Percentiles rank a stretch among this genome's conserved stretches.
Conservation (phyloP, 2,113 vertebrate species). For the Strix uralensis region DNA sequence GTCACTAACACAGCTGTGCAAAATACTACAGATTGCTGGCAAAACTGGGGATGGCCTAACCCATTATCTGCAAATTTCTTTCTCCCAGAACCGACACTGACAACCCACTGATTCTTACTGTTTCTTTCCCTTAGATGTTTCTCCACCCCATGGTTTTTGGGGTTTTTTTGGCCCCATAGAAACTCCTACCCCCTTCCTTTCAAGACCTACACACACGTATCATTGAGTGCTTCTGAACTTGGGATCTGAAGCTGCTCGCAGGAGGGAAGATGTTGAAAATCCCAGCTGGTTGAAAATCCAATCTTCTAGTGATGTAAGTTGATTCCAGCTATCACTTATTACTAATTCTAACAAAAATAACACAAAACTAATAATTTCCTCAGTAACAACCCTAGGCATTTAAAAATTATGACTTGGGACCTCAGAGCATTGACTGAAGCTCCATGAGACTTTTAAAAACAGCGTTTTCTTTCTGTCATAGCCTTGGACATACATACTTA, state of each 20-base stretch:
- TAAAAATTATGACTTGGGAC: neutral
- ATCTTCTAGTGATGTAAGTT: neutral
- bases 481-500: neutral
- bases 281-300: neutral
- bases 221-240: neutral
- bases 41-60: neutral
- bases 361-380: neutral
- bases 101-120: neutral
- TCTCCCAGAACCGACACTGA: neutral
- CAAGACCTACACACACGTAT: rapidly evolving
- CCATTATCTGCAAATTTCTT: neutral
- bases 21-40: neutral
- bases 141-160: rapidly evolving
- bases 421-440: neutral
- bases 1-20: neutral
- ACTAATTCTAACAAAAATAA: neutral
- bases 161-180: no score
- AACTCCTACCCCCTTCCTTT: neutral
- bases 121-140: neutral
- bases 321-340: neutral
- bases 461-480: neutral
- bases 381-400: rapidly evolving
- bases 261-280: neutral
- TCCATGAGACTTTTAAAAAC: neutral
- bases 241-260: neutral